Evolutionary conservation across 2,113 vertebrate species (phyloP), one percentile per base, ranked within the genome.

Genomic region (Pithys albifrons): DNA sequence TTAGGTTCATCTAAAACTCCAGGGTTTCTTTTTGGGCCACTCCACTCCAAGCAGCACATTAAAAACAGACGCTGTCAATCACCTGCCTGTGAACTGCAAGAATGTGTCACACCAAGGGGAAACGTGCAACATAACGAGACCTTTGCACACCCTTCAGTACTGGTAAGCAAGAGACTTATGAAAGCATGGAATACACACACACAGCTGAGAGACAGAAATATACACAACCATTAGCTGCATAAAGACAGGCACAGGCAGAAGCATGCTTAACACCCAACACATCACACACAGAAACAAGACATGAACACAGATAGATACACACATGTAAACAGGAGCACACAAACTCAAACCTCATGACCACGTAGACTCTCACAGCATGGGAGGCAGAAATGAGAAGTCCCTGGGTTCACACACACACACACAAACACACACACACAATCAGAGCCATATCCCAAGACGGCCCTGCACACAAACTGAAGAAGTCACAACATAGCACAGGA

Each of bases 121-220:
- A 81, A 57, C 0, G 0, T 1, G 4, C 52, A 66, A 70, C 3
- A 1, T 51, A 65, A 28, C 14, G 54, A 88, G 54, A 85, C 62
- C 37, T 91, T 79, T 82, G 27, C 67, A 67, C 22, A 52, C 10
- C 65, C 58, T 67, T 82, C 86, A 46, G 12, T 57, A 37, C 43
- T 6, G 9, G 73, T 55, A 58, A 88, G 77, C 65, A 77, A 58
- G 58, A 73, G 59, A 52, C 37, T 61, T 29, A 64, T 15, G 55
- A 66, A 83, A 78, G 57, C 35, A 19, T 25, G 35, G 62, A 87
- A 72, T 48, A 61, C 31, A 59, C n/a, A 22, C 5, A 35, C 57
- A 49, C 4, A 29, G 27, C 48, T 14, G 45, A 66, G 73, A 70
- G 57, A 19, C 28, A 45, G n/a, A 84, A 84, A 80, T 13, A 49